phyloP scores from a whole-genome alignment of 30 jellyfish, hydroid and myxozoan genomes.

The Hydractinia symbiolongicarpus region DNA sequence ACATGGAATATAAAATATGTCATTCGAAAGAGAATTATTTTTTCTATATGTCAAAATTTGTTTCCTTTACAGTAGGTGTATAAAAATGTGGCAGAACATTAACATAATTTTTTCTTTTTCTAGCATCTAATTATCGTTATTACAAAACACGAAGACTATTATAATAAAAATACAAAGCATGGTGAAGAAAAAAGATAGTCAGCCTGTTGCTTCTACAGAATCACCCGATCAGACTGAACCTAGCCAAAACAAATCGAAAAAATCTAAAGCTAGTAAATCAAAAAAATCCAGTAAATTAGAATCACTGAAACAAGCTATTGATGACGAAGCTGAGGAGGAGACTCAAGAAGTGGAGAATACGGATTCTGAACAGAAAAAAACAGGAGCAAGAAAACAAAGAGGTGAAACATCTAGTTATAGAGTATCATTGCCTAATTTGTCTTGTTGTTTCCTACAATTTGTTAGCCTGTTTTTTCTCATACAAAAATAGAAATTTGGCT shows the following conservation, averaged over 20 bases:
- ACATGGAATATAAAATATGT: no score
- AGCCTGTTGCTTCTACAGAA: background rate
- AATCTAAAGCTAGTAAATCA: slow-evolving; percentile 16
- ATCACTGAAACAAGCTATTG: slow-evolving; percentile 65
- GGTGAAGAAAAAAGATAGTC: background rate
- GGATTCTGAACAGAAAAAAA: slow-evolving; percentile 3
- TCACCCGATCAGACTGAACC: background rate
- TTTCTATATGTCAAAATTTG: no score
- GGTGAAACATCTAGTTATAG: background rate
- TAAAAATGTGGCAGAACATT: no score
- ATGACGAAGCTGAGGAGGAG: slow-evolving; percentile 45
- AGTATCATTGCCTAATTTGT: no score
- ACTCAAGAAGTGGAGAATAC: background rate
- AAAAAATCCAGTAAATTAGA: slow-evolving; percentile 59
- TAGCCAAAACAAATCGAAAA: background rate
- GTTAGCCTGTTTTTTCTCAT: no score
- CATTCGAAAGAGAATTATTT: no score
- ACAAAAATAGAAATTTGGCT: no score
- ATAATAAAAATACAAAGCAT: background rate
- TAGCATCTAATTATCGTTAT: no score
- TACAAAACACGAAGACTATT: no score
- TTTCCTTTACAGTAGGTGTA: no score
- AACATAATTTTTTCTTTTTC: no score
- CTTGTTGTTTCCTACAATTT: no score
- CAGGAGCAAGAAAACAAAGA: slow-evolving; percentile 14